A percentile compares a stretch with the other conserved stretches of the same genome.
These are phyloP conservation scores for Dryomyza anilis DNA, from an alignment of 2,888 invertebrate species.

Conservation along the genomic window DNA sequence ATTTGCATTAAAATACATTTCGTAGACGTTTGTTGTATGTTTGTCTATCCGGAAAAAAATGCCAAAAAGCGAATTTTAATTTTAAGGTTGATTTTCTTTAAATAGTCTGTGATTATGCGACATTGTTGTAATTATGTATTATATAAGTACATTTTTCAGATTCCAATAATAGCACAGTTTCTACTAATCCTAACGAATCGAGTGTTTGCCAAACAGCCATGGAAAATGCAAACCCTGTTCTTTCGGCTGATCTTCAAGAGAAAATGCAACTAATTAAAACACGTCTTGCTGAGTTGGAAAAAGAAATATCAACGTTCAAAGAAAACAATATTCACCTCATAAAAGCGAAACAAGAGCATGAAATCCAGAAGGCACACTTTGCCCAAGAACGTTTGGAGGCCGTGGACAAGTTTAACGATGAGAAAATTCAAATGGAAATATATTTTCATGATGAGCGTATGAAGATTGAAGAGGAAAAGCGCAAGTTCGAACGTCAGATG, in stretches of 20 bases:
- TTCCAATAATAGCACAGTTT: background rate
- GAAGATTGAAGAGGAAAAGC: conserved; percentile 70
- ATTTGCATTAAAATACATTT: no score
- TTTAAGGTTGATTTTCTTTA: no score
- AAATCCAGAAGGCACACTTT: conserved; percentile 68
- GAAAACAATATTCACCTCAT: conserved; percentile 63
- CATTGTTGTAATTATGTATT: background rate
- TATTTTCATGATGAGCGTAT: conserved; percentile 73
- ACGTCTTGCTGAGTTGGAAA: conserved; percentile 70
- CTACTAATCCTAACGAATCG: background rate
- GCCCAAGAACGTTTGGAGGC: conserved; percentile 67
- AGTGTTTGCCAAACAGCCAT: background rate
- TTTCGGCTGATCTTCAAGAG: conserved; percentile 43
- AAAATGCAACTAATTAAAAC: conserved; percentile 57
- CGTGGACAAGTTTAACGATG: conserved; percentile 69
- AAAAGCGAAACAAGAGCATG: conserved; percentile 68
- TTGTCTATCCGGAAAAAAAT: no score
- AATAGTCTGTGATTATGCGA: background rate
- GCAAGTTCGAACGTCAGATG: conserved; percentile 70
- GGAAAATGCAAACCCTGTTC: background rate
- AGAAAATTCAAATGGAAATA: conserved; percentile 69
- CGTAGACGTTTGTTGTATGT: no score
- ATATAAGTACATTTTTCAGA: conserved; percentile 1
- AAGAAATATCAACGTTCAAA: conserved; percentile 66
- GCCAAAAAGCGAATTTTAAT: background rate